Evolutionary conservation across 2,113 vertebrate genomes (phyloP).

Genomic region (Thunnus maccoyii): DNA sequence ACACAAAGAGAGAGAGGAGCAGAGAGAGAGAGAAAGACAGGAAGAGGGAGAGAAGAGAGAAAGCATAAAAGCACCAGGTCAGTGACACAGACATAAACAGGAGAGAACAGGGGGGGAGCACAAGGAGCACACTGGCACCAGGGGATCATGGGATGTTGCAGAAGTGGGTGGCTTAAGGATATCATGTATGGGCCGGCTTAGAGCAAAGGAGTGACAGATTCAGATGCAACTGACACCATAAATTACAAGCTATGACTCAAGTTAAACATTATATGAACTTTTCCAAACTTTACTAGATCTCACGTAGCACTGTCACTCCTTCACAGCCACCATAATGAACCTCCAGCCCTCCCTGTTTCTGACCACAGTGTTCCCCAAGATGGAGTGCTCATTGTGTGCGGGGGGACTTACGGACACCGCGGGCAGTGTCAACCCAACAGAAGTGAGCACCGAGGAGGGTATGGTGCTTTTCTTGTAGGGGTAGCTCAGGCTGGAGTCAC

Average conservation of each 20-base stretch:
- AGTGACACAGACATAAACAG: conserved; percentile 81
- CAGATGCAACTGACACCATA: not conserved
- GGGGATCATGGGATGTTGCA: conserved; percentile 67
- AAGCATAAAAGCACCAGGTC: conserved; percentile 74
- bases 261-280: not conserved
- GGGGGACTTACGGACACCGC: conserved; percentile 88
- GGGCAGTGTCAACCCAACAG: conserved; percentile 87
- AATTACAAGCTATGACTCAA: conserved; percentile 1
- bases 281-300: not conserved
- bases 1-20: conserved; percentile 64
- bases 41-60: conserved; percentile 65
- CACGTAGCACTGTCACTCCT: conserved; percentile 11
- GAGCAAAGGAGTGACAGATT: conserved; percentile 46
- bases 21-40: conserved; percentile 69
- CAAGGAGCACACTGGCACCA: conserved; percentile 76
- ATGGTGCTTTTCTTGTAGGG: conserved; percentile 86
- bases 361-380: conserved; percentile 43
- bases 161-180: conserved; percentile 54
- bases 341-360: conserved; percentile 56
- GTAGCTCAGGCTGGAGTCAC: conserved; percentile 81
- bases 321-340: conserved; percentile 51
- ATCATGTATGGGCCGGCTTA: conserved; percentile 12
- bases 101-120: conserved; percentile 55
- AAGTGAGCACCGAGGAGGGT: conserved; percentile 86
- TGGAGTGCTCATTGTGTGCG: conserved; percentile 44